These are phyloP conservation scores for Ammospiza caudacuta DNA, from an alignment of 2,113 vertebrate genomes.

Conservation along the genomic window DNA sequence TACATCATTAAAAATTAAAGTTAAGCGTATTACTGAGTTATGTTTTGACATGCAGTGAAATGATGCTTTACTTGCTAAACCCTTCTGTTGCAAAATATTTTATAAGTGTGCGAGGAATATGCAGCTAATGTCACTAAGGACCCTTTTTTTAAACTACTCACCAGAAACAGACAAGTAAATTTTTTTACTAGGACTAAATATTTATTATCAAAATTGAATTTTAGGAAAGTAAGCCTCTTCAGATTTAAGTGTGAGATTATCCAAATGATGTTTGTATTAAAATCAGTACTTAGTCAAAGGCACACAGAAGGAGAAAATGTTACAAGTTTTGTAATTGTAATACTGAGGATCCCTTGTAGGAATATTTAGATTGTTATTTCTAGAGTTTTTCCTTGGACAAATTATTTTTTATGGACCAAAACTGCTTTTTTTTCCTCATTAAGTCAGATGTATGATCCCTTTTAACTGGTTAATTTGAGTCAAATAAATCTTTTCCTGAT, in stretches of 20 bases:
- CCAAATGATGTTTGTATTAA: not conserved
- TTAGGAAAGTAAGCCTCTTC: not conserved
- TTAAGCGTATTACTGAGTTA: not conserved
- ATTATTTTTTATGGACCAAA: not conserved
- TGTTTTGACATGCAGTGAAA: not conserved
- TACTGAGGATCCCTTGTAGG: not conserved
- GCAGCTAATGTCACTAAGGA: not conserved
- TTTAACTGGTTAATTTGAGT: not conserved
- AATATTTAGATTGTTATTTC: not conserved
- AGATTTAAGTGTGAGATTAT: not conserved
- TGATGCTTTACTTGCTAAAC: not conserved
- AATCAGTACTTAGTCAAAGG: not conserved
- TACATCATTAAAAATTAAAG: constrained; percentile 15
- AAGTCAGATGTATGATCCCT: not conserved
- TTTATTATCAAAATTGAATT: not conserved
- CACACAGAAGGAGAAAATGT: not conserved
- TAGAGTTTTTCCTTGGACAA: not conserved
- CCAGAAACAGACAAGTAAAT: not conserved
- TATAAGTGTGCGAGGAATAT: not conserved
- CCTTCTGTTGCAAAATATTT: not conserved
- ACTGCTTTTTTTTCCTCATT: not conserved
- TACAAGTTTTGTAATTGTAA: not conserved
- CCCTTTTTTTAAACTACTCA: not conserved
- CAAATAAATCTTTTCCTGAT: not conserved
- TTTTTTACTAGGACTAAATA: not conserved